Base-by-base conservation (phyloP, 2,113 vertebrate species). In the Vulpes ferrilata region DNA sequence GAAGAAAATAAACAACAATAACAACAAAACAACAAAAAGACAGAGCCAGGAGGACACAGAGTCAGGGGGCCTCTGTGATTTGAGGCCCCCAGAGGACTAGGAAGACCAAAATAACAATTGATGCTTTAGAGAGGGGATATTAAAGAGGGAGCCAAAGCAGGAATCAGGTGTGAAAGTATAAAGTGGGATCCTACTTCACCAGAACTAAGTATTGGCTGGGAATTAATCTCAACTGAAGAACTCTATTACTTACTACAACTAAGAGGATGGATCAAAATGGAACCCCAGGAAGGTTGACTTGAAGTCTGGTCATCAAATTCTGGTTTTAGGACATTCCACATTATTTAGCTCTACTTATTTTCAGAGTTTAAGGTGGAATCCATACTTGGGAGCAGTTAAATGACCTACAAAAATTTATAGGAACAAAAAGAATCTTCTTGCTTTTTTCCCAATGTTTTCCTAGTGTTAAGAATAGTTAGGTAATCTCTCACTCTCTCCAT, bases 341-440 rank as follows among this genome's bases (percentile, higher is more conserved):
- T 82, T 86, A 73, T 86, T 94, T 78, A 83, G 23, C 69, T 97
- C 32, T 53, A 71, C 32, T 91, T 95, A 64, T 93, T 91, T 96
- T 89, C 79, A 86, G 73, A 93, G 86, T 8, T 19, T 62, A 85
- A 12, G 78, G 43, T 92, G 55, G n/a, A 17, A 88, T 94, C 3
- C 59, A 91, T 85, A 51, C 82, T 78, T 62, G 23, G 64, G 60
- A 88, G 8, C 25, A 53, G 17, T 62, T 82, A 91, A 76, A 84
- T 59, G 25, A 81, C 3, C 4, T 69, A 93, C 4, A 60, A 92
- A 67, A 82, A 65, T 76, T 74, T 65, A 85, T 2, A 85, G 25
- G 38, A 74, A 81, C 12, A 48, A 88, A 90, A 90, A 30, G 1
- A 3, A 60, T 16, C 53, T 17, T 1, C 73, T 93, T 62, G 43